Conservation (phyloP, 2,797 vertebrate genomes). For the Mionectes olivaceus region DNA sequence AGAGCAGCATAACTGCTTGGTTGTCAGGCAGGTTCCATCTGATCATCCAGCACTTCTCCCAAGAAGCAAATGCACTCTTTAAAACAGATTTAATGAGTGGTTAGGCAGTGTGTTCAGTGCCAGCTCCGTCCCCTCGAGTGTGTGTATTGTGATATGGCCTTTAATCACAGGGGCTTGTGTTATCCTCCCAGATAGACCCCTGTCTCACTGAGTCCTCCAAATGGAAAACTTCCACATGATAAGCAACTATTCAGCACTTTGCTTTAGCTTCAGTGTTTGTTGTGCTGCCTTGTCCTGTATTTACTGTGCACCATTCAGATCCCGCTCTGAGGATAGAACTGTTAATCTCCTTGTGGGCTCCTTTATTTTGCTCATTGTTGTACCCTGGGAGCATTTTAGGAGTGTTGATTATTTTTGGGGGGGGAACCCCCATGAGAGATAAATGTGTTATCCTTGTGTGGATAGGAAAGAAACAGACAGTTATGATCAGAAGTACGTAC, state of each 20-base stretch:
- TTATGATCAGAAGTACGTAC: neutral
- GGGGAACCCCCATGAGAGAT: neutral
- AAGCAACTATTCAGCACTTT: conserved; percentile 4
- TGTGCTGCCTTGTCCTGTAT: neutral
- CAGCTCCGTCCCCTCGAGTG: neutral
- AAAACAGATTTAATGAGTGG: neutral
- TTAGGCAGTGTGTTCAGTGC: neutral
- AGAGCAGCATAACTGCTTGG: neutral
- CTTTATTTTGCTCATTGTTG: neutral
- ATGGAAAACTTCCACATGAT: conserved; percentile 1
- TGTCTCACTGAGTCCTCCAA: neutral
- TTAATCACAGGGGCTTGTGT: neutral
- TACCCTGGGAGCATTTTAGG: neutral
- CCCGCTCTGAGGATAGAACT: neutral
- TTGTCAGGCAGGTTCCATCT: neutral
- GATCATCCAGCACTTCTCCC: neutral
- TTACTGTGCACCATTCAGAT: neutral
- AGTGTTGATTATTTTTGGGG: neutral
- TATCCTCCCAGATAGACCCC: neutral
- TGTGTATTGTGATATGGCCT: neutral
- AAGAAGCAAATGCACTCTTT: neutral
- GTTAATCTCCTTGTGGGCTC: neutral
- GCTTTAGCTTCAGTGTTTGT: neutral
- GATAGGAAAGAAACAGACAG: neutral
- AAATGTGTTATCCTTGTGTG: neutral